These are phyloP conservation scores for Exaiptasia diaphana DNA, from an alignment of 64 coral and sea anemone species.

Conservation along the genomic window DNA sequence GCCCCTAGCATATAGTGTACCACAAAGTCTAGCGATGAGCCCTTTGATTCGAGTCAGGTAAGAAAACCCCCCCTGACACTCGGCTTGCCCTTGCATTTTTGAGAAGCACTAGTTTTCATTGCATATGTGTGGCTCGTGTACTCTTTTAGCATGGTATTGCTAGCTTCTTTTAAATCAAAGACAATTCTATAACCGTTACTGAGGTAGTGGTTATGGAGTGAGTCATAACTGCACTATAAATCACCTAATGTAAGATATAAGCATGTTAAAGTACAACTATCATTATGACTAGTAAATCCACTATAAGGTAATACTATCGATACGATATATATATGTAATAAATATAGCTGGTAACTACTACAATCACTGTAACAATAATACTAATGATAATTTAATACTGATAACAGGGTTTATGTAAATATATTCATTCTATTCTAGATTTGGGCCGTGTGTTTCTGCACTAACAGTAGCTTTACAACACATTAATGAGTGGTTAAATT, in stretches of 20 bases:
- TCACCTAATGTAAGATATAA: too few relatives aligned
- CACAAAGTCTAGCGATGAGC: slow-evolving; percentile 15
- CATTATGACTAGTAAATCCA: too few relatives aligned
- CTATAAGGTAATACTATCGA: too few relatives aligned
- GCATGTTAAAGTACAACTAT: too few relatives aligned
- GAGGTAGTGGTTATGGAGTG: too few relatives aligned
- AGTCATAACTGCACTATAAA: background rate
- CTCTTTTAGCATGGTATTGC: background rate
- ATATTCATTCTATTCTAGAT: background rate
- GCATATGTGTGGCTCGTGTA: background rate
- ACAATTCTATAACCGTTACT: background rate
- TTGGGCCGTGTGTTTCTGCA: background rate
- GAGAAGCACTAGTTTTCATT: background rate
- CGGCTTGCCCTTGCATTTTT: background rate
- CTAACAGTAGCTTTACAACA: slow-evolving; percentile 17
- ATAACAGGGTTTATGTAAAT: background rate
- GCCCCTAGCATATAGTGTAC: slow-evolving; percentile 9
- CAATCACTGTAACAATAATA: too few relatives aligned
- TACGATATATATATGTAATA: too few relatives aligned
- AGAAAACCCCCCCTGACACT: background rate
- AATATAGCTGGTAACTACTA: too few relatives aligned
- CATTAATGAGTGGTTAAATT: background rate
- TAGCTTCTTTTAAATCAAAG: background rate
- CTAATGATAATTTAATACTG: too few relatives aligned
- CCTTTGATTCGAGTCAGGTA: slow-evolving; percentile 17